phyloP scores from a whole-genome alignment of 2,113 vertebrate genomes.

The Vulpes vulpes region DNA sequence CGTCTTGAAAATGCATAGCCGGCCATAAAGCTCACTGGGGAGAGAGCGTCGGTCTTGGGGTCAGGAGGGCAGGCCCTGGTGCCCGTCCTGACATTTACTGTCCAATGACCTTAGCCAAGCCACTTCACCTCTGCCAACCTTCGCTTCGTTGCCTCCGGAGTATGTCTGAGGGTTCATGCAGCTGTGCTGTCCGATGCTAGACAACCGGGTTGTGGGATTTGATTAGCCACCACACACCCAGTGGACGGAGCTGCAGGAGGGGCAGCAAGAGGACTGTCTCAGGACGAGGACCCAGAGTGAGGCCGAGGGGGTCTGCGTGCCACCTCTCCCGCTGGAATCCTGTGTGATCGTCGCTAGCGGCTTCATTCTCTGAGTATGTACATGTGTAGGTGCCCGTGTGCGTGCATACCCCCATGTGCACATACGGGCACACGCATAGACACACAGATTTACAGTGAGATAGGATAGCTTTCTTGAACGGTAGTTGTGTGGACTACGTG shows the following conservation, averaged over 20 bases:
- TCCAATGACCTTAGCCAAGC: neutral
- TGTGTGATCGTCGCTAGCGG: neutral
- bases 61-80: neutral
- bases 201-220: neutral
- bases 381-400: neutral
- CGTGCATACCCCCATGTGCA: fast-evolving
- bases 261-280: neutral
- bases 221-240: neutral
- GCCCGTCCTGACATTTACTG: neutral
- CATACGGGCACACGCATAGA: fast-evolving
- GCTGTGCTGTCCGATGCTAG: neutral
- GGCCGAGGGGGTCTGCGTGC: neutral
- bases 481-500: neutral
- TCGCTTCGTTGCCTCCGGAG: neutral
- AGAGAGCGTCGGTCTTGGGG: neutral
- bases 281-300: neutral
- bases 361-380: neutral
- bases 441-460: neutral
- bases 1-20: neutral
- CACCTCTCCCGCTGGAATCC: neutral
- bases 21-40: neutral
- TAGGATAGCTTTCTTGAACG: neutral
- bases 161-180: neutral
- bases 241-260: neutral
- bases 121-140: neutral